These are phyloP conservation scores for Cyclina sinensis DNA, from an alignment of 1,140 invertebrate genomes.

Conservation along the genomic window DNA sequence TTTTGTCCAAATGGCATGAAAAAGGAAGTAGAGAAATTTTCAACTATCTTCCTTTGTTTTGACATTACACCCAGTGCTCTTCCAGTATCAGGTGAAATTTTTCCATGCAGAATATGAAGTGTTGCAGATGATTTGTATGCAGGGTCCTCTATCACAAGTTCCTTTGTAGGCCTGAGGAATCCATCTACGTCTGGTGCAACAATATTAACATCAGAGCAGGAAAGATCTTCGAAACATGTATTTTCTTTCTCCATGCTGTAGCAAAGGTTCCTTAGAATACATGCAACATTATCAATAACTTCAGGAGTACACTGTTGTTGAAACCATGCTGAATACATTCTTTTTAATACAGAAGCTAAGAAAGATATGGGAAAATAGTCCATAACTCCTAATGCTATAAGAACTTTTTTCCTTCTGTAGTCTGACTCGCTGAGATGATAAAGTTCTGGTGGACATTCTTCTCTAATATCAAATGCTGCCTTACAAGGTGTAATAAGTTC, in stretches of 20 bases:
- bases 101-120: conserved; percentile 67
- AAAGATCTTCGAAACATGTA: too few species aligned
- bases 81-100: conserved; percentile 54
- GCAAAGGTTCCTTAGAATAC: too few species aligned
- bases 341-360: background rate
- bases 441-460: conserved; percentile 65
- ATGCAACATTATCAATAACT: too few species aligned
- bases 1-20: conserved; percentile 78
- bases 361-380: conserved; percentile 22
- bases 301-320: too few species aligned
- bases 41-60: conserved; percentile 51
- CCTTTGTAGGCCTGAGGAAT: conserved; percentile 18
- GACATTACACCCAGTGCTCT: conserved; percentile 68
- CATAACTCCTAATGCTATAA: conserved; percentile 28
- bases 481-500: conserved; percentile 39
- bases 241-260: too few species aligned
- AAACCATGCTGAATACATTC: too few species aligned
- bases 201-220: too few species aligned
- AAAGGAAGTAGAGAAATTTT: background rate
- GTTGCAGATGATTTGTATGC: background rate
- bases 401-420: background rate
- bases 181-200: conserved; percentile 63
- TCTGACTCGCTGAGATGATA: background rate
- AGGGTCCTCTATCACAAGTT: conserved; percentile 69
- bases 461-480: conserved; percentile 57